Evolutionary conservation across 2,113 vertebrate species (phyloP).

Genomic region (Polypterus bichir): DNA sequence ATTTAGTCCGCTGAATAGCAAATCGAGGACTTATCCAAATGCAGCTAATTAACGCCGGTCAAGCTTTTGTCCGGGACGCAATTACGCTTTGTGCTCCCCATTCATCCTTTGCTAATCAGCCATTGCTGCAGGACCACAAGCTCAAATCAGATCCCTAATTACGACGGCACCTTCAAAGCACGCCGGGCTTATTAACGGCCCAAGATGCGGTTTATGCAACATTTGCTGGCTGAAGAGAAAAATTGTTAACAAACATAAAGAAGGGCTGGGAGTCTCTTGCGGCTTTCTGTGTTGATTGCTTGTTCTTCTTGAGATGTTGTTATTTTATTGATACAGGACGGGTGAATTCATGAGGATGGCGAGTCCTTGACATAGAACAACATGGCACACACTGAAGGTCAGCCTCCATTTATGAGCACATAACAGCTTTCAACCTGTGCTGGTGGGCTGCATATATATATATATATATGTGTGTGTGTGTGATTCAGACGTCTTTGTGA

Average conservation of each 20-base stretch:
- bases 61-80: conserved; percentile 36
- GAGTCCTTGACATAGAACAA: too few relatives aligned
- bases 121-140: conserved; percentile 22
- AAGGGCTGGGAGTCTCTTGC: not conserved
- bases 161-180: conserved; percentile 31
- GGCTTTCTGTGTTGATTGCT: too few relatives aligned
- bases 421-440: too few relatives aligned
- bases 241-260: conserved; percentile 28
- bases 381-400: too few relatives aligned
- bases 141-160: conserved; percentile 34
- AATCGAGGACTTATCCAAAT: conserved; percentile 45
- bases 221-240: conserved; percentile 34
- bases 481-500: too few relatives aligned
- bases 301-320: too few relatives aligned
- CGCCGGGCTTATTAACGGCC: conserved; percentile 32
- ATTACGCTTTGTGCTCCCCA: conserved; percentile 33
- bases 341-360: too few relatives aligned
- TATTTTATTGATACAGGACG: too few relatives aligned
- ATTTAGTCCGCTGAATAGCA: conserved; percentile 42
- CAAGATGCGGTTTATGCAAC: conserved; percentile 41
- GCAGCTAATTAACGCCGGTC: conserved; percentile 44
- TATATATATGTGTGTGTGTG: too few relatives aligned
- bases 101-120: conserved; percentile 39
- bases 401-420: too few relatives aligned
- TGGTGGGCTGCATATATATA: too few relatives aligned